Evolutionary conservation across 2,113 vertebrate species (phyloP), one percentile per base, ranked within the genome.

Genomic region (Spea multiplicata): DNA sequence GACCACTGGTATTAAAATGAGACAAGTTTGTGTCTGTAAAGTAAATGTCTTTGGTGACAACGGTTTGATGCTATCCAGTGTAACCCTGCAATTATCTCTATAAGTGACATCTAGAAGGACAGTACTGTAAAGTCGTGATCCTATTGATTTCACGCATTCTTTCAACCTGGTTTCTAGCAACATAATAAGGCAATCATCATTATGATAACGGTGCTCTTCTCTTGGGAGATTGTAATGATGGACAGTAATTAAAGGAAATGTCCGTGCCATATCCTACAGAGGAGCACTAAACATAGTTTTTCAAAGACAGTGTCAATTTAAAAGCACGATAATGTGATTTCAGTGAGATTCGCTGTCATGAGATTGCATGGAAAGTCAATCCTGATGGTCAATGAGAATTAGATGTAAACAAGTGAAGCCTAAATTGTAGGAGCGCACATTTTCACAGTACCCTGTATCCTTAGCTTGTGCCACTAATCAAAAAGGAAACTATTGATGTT

Each of bases 401-500:
- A 80, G 64, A 70, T 71, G 75, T 44, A 49, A 77, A 49, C 78
- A 73, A 80, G 49, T 73, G 77, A 49, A 80, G 65, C 45, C 53
- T 74, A 67, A 80, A 74, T 80, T 80, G 57, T 52, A 80, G 64
- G n/a, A 74, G 16, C 53, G 49, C 8, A 17, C 44, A 10, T 78
- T 80, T 72, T 65, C 44, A 30, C 46, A 50, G 66, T 47, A 48
- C 1, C 2, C 67, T 61, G 5, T 44, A 66, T 76, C 68, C 81
- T 80, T 70, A 71, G 17, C 80, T n/a, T 81, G 72, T 78, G 52
- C 57, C 59, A 12, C 76, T 83, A 83, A 78, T 86, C 81, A 88
- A 83, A 83, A 82, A 83, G 80, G 61, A 81, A 73, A 78, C 66
- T 87, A 91, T 88, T 44, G 88, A 90, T 66, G 2, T 55, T 75